Conservation (phyloP, 2,113 vertebrate genomes). For the Xyrauchen texanus region DNA sequence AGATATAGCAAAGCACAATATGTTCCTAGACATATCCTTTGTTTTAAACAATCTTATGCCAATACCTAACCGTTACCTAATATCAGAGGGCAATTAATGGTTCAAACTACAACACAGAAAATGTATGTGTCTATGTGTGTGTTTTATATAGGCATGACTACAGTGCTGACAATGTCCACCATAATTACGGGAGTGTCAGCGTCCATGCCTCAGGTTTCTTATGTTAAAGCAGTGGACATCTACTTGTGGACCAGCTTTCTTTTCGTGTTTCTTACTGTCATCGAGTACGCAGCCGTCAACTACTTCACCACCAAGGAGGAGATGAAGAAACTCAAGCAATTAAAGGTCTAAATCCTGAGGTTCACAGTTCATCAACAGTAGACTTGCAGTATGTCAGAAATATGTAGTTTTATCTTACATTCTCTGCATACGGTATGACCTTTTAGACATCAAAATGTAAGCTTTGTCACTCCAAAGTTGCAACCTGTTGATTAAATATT, state of each 20-base stretch:
- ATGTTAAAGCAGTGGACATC: slow-evolving; percentile 88
- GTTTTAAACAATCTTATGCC: too few species aligned
- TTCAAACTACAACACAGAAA: not conserved
- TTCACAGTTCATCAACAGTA: too few species aligned
- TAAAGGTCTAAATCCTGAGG: slow-evolving; percentile 54
- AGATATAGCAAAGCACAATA: too few species aligned
- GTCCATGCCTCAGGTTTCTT: slow-evolving; percentile 92
- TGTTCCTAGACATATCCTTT: too few species aligned
- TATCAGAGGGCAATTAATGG: too few species aligned
- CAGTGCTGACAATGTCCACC: slow-evolving; percentile 90
- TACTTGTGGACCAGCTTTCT: slow-evolving; percentile 93
- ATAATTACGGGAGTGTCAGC: slow-evolving; percentile 88
- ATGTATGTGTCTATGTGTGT: not conserved
- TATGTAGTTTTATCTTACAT: too few species aligned
- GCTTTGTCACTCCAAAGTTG: not conserved
- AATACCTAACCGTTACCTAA: too few species aligned
- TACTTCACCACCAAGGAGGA: slow-evolving; percentile 89
- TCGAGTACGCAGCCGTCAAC: slow-evolving; percentile 88
- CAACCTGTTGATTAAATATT: slow-evolving; percentile 54
- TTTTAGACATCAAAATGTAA: not conserved
- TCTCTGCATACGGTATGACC: too few species aligned
- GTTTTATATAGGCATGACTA: slow-evolving; percentile 82
- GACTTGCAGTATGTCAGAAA: too few species aligned
- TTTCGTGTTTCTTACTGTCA: slow-evolving; percentile 89
- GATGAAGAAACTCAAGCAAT: slow-evolving; percentile 74